Conservation (phyloP, 1,140 invertebrate genomes). For the Centruroides vittatus region DNA sequence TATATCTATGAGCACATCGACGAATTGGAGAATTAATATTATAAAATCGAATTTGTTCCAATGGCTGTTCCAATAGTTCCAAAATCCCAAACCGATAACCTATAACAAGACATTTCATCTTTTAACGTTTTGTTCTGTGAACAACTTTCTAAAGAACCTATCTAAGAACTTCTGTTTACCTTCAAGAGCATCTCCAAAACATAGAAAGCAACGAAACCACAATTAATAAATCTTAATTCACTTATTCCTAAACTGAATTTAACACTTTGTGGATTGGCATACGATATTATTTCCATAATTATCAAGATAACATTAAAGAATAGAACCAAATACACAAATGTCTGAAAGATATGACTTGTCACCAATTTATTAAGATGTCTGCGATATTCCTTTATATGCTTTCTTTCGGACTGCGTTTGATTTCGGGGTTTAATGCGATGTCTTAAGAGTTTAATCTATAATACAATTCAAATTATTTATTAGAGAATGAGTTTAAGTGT, state of each 20-base stretch:
- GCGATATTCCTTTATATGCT: too few relatives aligned
- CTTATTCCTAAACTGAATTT: too few relatives aligned
- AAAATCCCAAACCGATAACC: constrained; percentile 1
- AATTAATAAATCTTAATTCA: constrained; percentile 3
- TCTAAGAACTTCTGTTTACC: constrained; percentile 13
- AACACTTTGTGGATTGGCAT: too few relatives aligned
- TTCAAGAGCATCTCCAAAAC: constrained; percentile 21
- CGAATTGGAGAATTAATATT: neutral
- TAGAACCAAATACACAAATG: too few relatives aligned
- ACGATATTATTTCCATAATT: too few relatives aligned
- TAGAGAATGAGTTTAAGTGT: too few relatives aligned
- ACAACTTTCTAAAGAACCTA: too few relatives aligned
- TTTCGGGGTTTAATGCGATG: too few relatives aligned
- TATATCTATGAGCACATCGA: neutral
- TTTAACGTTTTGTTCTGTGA: too few relatives aligned
- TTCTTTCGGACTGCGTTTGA: neutral
- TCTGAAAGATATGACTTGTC: too few relatives aligned
- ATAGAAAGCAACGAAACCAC: constrained; percentile 21
- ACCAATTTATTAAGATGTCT: too few relatives aligned
- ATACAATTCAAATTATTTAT: neutral
- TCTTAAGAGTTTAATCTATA: neutral
- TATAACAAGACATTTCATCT: neutral
- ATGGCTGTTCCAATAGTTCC: constrained; percentile 9
- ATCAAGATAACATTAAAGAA: too few relatives aligned
- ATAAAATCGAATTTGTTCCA: constrained; percentile 5